Evolutionary conservation across 2,888 invertebrate species (phyloP), one percentile per base, ranked within the genome.

Genomic region (Mesoligia furuncula): DNA sequence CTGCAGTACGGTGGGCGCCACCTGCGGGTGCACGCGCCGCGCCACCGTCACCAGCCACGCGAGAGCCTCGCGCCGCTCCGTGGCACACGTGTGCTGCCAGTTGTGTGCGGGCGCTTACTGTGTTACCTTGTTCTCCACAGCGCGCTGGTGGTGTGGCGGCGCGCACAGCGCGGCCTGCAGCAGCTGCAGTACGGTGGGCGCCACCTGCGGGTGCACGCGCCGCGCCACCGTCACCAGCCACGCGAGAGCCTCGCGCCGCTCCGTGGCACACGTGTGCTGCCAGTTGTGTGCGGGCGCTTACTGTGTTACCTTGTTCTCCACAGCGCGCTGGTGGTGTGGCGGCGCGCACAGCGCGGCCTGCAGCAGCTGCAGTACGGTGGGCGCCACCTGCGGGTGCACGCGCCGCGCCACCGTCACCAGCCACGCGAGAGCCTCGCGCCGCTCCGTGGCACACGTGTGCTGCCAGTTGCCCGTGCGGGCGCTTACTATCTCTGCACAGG

Each of bases 401-500:
- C 98, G 97, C 80, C 99, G 98, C 90, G 99, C 98, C 68, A 98
- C 98, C 80, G 98, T 97, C 90, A 99, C 97, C 90, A 99, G 98
- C 87, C 99, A 98, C 45, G 99, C 97, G 69, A 99, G 97, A 8
- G 98, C 98, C 85, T 97, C 97, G 87, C 97, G 97, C 48, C 98
- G 97, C 90, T 98, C 98, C 57, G 97, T 97, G 4, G 97, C 94
- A 91, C 99, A 99, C 93, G 98, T 98, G 91, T 98, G 97, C 94
- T 99, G 99, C 99, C 99, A 99, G 96, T 99, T 99, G 87, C 98
- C 98, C 0, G 99, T 99, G 74, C 99, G 98, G 73, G 98, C 98
- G 73, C 98, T 98, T 57, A 99, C 99, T 78, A 99, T 98, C 94
- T 99, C 99, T 72, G 98, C 98, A 90, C 99, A 99, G 8, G 98